Base-by-base conservation (phyloP, 2,797 vertebrate species). In the Chlorospingus semifuscus region DNA sequence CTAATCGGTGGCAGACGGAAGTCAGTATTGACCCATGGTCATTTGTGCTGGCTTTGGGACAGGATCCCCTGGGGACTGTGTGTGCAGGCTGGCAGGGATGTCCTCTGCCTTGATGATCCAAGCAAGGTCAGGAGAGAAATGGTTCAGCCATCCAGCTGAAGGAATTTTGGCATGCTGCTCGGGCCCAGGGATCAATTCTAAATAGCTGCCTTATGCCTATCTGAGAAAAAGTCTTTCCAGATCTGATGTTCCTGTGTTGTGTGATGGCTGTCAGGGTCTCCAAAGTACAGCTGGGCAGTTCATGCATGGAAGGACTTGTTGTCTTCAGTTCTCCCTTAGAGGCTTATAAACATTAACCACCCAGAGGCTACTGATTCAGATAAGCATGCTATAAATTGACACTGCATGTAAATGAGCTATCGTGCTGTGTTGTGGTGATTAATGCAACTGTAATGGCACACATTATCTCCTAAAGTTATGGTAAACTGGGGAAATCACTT, bases 221-320 rank as follows among this genome's bases (percentile, higher is more conserved):
- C n/a, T 46, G 91, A 74, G 68, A 42, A 56, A 70, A 70, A 83
- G 10, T 49, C 47, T 66, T 77, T 63, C 37, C 49, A 49, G 71
- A 77, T 68, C 52, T 7, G 9, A 9, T 79, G 21, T 80, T 87
- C 56, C 56, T 23, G 2, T 80, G 37, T 59, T 59, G 2, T 27
- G 59, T 79, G 70, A 52, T 89, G 86, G 44, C 85, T 91, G 61
- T 91, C 50, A 36, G 6, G 19, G 76, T 50, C 79, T 85, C 76
- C 64, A 23, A 2, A 0, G 4, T 81, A 49, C 95, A 94, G 91
- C 94, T 96, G 95, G 93, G 76, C 95, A 78, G 39, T 94, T 91
- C 87, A 92, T 77, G 93, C 96, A 77, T 95, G 94, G 93, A 63
- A 91, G 93, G 82, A 69, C 85, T 94, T 93, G 68, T 70, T 94